A percentile compares a stretch with the other conserved stretches of the same genome.
Evolutionary conservation across 35 echinoderm and acorn worm genomes (phyloP).

Genomic region (Ptychodera flava): DNA sequence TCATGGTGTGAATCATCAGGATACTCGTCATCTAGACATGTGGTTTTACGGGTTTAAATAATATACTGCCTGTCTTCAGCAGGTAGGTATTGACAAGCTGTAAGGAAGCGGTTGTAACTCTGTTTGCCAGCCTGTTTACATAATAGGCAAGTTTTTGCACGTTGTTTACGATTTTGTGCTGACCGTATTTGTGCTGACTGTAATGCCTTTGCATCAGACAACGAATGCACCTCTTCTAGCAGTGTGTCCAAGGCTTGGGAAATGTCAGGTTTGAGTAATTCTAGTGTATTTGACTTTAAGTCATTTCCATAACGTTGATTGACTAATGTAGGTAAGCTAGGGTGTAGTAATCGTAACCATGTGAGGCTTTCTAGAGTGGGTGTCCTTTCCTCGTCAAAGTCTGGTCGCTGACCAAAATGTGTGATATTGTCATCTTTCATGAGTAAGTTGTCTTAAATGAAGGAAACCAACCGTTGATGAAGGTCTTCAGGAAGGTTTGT

Average conservation of each 20-base stretch:
- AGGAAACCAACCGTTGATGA: slow-evolving; percentile 21
- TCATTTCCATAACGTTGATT: slow-evolving; percentile 39
- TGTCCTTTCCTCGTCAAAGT: too few species aligned
- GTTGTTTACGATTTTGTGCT: too few species aligned
- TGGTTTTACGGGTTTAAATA: not conserved
- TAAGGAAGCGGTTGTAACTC: too few species aligned
- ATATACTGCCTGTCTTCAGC: not conserved
- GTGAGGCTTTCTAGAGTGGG: too few species aligned
- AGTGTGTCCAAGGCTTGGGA: slow-evolving; percentile 21
- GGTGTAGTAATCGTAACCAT: slow-evolving; percentile 12
- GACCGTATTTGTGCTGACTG: too few species aligned
- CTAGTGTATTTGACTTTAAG: slow-evolving; percentile 25
- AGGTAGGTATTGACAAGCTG: too few species aligned
- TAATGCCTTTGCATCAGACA: not conserved
- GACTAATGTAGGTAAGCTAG: slow-evolving; percentile 7
- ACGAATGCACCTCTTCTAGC: not conserved
- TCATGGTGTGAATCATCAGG: too few species aligned
- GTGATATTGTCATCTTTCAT: not conserved
- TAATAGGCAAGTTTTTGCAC: slow-evolving; percentile 7
- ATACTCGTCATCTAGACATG: too few species aligned
- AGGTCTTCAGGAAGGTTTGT: slow-evolving; percentile 31
- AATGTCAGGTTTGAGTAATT: too few species aligned
- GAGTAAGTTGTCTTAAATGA: slow-evolving; percentile 10
- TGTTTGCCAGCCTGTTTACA: too few species aligned
- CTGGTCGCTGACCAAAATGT: too few species aligned